Percentiles rank a stretch among this genome's conserved stretches.
Conservation (phyloP, 2,797 vertebrate genomes). For the Neostethus bicornis region DNA sequence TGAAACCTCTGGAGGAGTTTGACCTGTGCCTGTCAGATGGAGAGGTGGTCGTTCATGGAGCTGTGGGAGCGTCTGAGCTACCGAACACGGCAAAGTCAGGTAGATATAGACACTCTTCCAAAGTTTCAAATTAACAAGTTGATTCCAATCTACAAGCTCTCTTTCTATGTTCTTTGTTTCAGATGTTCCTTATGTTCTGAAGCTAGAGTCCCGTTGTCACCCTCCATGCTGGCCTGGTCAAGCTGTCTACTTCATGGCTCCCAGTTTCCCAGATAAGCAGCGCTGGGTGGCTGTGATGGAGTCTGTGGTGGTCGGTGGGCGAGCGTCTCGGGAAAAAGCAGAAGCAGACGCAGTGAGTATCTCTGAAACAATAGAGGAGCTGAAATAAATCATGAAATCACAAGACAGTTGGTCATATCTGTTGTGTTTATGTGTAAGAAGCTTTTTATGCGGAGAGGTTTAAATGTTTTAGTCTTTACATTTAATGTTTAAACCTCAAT, state of each 20-base stretch:
- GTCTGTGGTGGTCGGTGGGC: constrained; percentile 90
- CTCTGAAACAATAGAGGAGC: constrained; percentile 5
- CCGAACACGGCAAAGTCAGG: constrained; percentile 96
- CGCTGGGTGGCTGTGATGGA: constrained; percentile 98
- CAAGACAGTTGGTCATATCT: constrained; percentile 8
- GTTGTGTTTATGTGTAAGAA: constrained; percentile 4
- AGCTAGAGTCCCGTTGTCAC: constrained; percentile 94
- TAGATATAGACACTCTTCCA: constrained; percentile 49
- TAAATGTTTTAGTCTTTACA: constrained; percentile 1
- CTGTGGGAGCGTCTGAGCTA: constrained; percentile 93
- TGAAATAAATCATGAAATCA: constrained; percentile 14
- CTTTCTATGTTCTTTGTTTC: constrained; percentile 15
- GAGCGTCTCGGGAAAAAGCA: constrained; percentile 94
- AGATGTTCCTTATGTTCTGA: constrained; percentile 96
- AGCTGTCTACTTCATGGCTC: constrained; percentile 93
- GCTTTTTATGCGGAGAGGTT: constrained; percentile 15
- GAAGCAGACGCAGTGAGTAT: constrained; percentile 98
- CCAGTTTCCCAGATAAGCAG: constrained; percentile 98
- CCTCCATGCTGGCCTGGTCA: constrained; percentile 96
- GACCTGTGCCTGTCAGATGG: constrained; percentile 94
- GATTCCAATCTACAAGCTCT: too few relatives aligned
- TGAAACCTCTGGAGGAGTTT: constrained; percentile 95
- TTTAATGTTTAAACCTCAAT: constrained; percentile 28
- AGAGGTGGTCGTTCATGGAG: constrained; percentile 94
- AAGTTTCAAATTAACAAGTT: background rate